Evolutionary conservation across 1,140 invertebrate genomes (phyloP).

Genomic region (Tetramorium alpestre): DNA sequence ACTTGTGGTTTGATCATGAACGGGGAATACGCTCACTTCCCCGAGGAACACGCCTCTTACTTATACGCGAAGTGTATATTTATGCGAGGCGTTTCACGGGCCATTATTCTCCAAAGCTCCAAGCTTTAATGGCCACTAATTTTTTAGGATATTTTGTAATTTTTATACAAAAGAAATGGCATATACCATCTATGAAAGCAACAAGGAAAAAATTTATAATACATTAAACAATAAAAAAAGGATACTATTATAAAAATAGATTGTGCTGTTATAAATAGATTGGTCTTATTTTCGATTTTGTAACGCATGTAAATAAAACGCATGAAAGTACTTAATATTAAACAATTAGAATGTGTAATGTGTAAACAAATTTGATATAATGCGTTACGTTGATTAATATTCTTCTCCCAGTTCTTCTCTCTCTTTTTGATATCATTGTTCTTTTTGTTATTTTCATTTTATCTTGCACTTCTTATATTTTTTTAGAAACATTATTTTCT

Average conservation of each 20-base stretch:
- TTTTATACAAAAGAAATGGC: background rate
- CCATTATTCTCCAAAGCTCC: background rate
- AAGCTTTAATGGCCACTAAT: background rate
- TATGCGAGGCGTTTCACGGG: background rate
- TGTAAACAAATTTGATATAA: background rate
- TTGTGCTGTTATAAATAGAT: background rate
- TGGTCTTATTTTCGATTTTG: too few species aligned
- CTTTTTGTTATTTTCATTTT: background rate
- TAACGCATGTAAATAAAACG: too few species aligned
- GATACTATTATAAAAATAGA: background rate
- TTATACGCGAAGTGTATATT: constrained; percentile 5
- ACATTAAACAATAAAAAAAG: background rate
- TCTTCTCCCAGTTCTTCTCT: too few species aligned
- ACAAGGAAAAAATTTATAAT: background rate
- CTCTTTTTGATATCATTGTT: background rate
- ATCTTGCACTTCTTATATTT: background rate
- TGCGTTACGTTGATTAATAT: background rate
- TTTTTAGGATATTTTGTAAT: background rate
- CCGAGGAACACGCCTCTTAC: background rate
- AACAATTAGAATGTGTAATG: background rate
- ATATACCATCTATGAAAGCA: background rate
- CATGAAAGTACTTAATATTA: background rate
- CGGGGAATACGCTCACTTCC: background rate
- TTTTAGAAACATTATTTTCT: background rate
- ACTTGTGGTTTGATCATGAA: constrained; percentile 3